Evolutionary conservation across 2,113 vertebrate genomes (phyloP).

Genomic region (Ifrita kowaldi): DNA sequence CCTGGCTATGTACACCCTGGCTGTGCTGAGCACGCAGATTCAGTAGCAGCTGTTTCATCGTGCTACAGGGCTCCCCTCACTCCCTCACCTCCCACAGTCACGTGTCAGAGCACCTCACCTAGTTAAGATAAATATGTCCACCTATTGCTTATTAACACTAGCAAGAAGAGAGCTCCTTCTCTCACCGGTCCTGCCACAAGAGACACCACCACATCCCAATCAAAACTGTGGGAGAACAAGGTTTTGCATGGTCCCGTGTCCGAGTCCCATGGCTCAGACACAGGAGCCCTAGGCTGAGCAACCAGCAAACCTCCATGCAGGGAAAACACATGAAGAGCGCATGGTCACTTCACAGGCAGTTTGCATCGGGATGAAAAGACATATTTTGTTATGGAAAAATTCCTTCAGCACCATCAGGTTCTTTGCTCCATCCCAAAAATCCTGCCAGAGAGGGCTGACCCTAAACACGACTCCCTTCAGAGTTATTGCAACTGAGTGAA

Average conservation of each 20-base stretch:
- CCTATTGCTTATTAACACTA: background rate
- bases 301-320: background rate
- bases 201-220: background rate
- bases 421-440: background rate
- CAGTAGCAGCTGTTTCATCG: background rate
- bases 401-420: background rate
- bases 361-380: background rate
- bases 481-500: background rate
- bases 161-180: background rate
- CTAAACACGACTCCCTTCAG: background rate
- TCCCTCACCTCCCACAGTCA: background rate
- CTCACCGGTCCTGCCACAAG: background rate
- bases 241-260: background rate
- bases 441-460: background rate
- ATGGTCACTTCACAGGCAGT: background rate
- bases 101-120: background rate
- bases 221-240: background rate
- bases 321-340: background rate
- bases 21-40: background rate
- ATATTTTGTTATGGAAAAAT: background rate
- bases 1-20: background rate
- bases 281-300: background rate
- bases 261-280: background rate
- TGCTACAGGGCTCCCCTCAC: background rate
- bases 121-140: background rate